These are phyloP conservation scores for Parapsyche elsis DNA, from an alignment of 1,140 invertebrate species.

Conservation along the genomic window DNA sequence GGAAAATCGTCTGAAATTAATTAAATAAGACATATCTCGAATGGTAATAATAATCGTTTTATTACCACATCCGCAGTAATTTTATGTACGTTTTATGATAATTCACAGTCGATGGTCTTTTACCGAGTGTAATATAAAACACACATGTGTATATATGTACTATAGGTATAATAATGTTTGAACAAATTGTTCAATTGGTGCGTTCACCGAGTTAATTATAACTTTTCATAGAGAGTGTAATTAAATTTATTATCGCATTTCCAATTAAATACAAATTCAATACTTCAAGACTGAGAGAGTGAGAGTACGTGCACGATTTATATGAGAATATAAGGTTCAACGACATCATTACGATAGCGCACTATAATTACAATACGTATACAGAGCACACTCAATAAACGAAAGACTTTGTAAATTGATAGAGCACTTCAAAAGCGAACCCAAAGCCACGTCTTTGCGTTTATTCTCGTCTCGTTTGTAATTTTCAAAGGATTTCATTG, in stretches of 20 bases:
- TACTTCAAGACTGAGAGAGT: no score
- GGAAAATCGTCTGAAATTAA: no score
- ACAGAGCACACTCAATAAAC: not conserved
- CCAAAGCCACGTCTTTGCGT: not conserved
- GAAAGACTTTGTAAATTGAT: constrained; percentile 10
- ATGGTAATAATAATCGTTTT: not conserved
- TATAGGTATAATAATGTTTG: constrained; percentile 18
- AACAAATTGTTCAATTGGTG: not conserved
- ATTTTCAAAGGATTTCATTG: constrained; percentile 15
- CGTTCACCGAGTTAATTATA: not conserved
- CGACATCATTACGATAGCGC: no score
- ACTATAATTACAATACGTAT: not conserved
- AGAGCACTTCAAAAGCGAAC: not conserved
- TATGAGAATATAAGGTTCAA: no score
- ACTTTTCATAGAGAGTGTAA: not conserved
- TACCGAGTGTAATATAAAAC: not conserved
- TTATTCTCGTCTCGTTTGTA: constrained; percentile 8
- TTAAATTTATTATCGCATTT: not conserved
- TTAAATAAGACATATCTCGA: no score
- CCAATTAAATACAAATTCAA: no score
- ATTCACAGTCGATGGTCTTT: not conserved
- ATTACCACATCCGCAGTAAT: not conserved
- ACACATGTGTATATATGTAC: not conserved
- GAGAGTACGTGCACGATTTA: no score
- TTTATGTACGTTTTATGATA: not conserved